Conservation (phyloP, 1,140 invertebrate genomes). For the Mycetomoellerius zeteki region DNA sequence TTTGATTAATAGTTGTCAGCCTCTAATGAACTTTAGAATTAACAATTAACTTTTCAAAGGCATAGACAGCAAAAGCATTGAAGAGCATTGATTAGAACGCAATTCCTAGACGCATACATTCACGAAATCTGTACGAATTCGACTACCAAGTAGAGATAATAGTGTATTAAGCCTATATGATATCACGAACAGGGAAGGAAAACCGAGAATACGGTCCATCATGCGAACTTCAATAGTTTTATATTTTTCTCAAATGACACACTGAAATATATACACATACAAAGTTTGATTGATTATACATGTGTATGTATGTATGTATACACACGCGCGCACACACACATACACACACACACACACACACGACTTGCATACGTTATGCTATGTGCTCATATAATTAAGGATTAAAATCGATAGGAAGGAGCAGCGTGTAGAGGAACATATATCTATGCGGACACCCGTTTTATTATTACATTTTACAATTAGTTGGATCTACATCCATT, state of each 20-base stretch:
- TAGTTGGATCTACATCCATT: conserved; percentile 57
- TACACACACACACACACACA: background rate
- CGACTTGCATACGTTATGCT: conserved; percentile 33
- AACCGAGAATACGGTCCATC: conserved; percentile 30
- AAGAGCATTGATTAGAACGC: background rate
- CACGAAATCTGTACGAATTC: conserved; percentile 3
- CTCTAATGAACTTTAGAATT: background rate
- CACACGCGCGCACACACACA: background rate
- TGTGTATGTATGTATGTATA: no score
- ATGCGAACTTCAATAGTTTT: conserved; percentile 58
- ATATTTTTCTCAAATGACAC: conserved; percentile 58
- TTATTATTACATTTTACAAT: conserved; percentile 2
- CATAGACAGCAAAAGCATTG: background rate
- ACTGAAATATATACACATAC: conserved; percentile 29
- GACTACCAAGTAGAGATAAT: conserved; percentile 18
- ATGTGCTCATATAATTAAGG: conserved; percentile 17
- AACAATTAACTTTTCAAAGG: background rate
- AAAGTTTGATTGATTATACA: conserved; percentile 48
- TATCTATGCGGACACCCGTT: background rate
- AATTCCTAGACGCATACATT: background rate
- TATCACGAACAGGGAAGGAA: conserved; percentile 21
- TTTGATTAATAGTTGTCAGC: background rate
- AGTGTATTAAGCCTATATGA: background rate
- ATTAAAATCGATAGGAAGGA: background rate
- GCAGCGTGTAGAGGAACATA: background rate